A percentile compares a stretch with the other conserved stretches of the same genome.
Conservation (phyloP, 2,113 vertebrate genomes). For the Macaca mulatta region DNA sequence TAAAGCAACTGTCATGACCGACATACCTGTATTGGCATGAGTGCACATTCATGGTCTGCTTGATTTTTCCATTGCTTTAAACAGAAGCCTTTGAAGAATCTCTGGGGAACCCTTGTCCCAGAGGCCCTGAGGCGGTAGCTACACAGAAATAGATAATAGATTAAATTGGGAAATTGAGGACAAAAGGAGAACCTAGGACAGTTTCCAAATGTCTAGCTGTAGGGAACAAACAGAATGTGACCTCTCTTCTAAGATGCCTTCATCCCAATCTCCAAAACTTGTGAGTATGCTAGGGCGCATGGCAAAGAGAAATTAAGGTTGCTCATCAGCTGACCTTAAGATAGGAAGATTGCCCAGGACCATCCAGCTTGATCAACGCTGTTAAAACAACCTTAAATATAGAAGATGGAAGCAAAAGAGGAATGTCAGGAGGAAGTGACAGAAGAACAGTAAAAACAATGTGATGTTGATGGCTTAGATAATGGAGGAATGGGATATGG, state of each 20-base stretch:
- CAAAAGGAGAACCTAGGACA: neutral
- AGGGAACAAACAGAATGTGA: neutral
- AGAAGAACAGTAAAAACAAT: rapidly evolving
- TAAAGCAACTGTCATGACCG: neutral
- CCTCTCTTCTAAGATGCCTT: neutral
- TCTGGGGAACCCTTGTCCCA: neutral
- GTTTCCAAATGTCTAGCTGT: neutral
- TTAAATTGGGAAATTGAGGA: neutral
- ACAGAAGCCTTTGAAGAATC: no score
- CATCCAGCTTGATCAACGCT: neutral
- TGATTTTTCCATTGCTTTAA: neutral
- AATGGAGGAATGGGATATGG: neutral
- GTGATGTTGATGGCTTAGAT: no score
- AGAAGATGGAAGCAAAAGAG: neutral
- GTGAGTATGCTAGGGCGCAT: neutral
- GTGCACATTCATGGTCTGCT: neutral
- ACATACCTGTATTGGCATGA: neutral
- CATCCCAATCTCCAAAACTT: neutral
- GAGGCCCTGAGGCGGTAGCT: neutral
- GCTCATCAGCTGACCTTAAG: neutral
- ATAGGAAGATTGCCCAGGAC: neutral
- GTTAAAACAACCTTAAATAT: neutral
- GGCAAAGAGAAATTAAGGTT: neutral
- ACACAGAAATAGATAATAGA: neutral
- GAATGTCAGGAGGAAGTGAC: neutral